phyloP scores from a whole-genome alignment of 1,140 invertebrate genomes.

The Periplaneta americana region DNA sequence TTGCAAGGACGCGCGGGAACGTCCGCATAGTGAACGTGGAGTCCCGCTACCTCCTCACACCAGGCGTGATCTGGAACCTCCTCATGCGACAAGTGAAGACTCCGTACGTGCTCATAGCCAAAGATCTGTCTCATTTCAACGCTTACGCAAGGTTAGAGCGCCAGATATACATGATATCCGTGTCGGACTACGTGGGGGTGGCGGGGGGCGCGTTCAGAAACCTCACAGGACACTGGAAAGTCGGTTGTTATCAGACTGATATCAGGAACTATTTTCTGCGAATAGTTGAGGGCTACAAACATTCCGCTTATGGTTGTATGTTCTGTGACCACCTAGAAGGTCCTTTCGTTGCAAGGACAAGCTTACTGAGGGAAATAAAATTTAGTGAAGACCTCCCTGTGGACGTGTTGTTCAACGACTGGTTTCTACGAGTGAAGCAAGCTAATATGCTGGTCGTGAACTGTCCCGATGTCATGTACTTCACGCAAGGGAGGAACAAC shows the following conservation, averaged over 20 bases:
- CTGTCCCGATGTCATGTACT: slow-evolving; percentile 33
- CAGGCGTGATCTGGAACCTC: slow-evolving; percentile 24
- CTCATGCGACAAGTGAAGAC: slow-evolving; percentile 24
- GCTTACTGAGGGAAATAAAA: slow-evolving; percentile 15
- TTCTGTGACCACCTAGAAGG: slow-evolving; percentile 32
- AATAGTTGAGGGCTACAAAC: slow-evolving; percentile 30
- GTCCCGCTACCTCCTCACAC: neutral
- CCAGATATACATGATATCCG: slow-evolving; percentile 26
- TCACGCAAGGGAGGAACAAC: slow-evolving; percentile 13
- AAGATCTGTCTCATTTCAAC: slow-evolving; percentile 25
- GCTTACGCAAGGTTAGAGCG: slow-evolving; percentile 27
- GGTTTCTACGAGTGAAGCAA: slow-evolving; percentile 27
- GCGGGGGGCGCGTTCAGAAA: slow-evolving; percentile 28
- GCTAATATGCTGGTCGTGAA: slow-evolving; percentile 18
- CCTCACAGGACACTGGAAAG: slow-evolving; percentile 29
- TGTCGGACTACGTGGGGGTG: slow-evolving; percentile 18
- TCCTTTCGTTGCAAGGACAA: slow-evolving; percentile 28
- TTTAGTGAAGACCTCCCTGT: slow-evolving; percentile 22
- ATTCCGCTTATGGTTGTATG: slow-evolving; percentile 31
- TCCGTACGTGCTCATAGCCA: slow-evolving; percentile 29
- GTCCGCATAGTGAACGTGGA: neutral
- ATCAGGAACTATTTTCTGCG: slow-evolving; percentile 28
- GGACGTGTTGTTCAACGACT: slow-evolving; percentile 28
- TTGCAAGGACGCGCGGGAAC: neutral
- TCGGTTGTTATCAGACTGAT: slow-evolving; percentile 30